Conservation (phyloP, 2,113 vertebrate genomes). For the Ursus arctos region DNA sequence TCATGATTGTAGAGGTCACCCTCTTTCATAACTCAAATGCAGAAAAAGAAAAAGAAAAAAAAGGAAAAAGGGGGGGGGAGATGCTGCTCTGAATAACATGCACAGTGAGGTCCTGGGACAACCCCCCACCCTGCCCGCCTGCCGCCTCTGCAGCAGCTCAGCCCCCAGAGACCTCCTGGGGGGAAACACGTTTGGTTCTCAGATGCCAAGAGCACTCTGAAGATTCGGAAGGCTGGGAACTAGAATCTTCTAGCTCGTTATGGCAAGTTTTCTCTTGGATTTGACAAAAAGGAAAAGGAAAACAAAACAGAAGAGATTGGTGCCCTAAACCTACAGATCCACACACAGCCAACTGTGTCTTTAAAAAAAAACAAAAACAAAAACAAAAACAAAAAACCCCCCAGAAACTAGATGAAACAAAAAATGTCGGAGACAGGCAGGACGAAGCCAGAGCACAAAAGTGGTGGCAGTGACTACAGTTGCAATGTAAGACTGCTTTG, state of each 20-base stretch:
- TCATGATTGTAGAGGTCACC: conserved; percentile 87
- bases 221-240: conserved; percentile 53
- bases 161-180: conserved; percentile 81
- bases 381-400: neutral
- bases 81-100: conserved; percentile 78
- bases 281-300: neutral
- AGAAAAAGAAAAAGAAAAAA: neutral
- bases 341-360: conserved; percentile 43
- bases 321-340: neutral
- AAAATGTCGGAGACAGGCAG: neutral
- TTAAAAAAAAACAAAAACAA: neutral
- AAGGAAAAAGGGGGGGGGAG: neutral
- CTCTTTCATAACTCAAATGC: conserved; percentile 75
- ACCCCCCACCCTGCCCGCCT: fast-evolving
- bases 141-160: neutral
- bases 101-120: conserved; percentile 48
- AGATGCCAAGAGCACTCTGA: conserved; percentile 70
- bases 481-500: fast-evolving
- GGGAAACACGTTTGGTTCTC: conserved; percentile 58
- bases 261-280: conserved; percentile 69
- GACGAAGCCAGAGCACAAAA: neutral
- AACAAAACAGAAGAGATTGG: neutral
- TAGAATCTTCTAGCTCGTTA: conserved; percentile 50
- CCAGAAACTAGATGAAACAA: neutral
- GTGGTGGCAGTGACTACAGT: fast-evolving